Conservation (phyloP, 2,797 vertebrate species). For the Aldrovandia affinis region DNA sequence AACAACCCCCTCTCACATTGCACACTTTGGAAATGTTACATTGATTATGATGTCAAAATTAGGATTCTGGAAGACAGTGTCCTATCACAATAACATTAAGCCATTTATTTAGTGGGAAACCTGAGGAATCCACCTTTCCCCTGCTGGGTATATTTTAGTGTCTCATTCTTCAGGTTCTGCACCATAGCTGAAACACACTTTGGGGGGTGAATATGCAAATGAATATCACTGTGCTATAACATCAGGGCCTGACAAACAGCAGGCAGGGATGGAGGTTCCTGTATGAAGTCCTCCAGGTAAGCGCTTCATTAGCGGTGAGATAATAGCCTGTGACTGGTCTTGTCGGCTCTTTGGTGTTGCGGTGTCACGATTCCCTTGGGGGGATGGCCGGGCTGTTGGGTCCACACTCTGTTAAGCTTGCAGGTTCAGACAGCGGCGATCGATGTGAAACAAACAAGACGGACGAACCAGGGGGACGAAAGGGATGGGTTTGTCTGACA, state of each 20-base stretch:
- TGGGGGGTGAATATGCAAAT: background rate
- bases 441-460: background rate
- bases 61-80: too few species aligned
- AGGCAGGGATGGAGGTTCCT: background rate
- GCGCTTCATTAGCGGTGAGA: background rate
- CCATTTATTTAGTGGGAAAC: too few species aligned
- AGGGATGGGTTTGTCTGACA: background rate
- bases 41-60: too few species aligned
- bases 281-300: background rate
- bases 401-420: background rate
- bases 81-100: too few species aligned
- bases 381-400: background rate
- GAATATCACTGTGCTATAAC: too few species aligned
- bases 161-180: background rate
- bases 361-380: background rate
- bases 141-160: background rate
- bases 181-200: background rate
- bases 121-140: background rate
- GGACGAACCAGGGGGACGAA: background rate
- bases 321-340: slow-evolving; percentile 7
- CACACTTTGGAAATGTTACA: too few species aligned
- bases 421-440: background rate
- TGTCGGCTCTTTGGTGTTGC: background rate
- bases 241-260: background rate
- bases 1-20: too few species aligned